Evolutionary conservation across 2,113 vertebrate species (phyloP).

Genomic region (Corythornis madagascariensis): DNA sequence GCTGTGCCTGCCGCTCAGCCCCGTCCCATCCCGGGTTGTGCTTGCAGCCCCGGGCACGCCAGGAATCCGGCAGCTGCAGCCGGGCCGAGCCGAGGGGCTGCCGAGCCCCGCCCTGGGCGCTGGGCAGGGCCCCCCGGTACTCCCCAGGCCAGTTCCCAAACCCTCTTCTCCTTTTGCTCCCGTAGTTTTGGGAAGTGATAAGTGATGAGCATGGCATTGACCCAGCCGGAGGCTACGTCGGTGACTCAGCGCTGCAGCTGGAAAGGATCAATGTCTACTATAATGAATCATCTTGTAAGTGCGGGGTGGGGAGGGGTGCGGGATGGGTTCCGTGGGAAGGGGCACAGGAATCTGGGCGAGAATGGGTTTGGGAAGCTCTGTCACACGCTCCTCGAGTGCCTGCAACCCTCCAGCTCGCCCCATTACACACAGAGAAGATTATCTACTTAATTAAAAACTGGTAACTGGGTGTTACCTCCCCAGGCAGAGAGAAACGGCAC

Average conservation of each 20-base stretch:
- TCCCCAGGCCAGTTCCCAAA: background rate
- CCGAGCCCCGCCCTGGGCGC: background rate
- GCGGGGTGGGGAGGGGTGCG: background rate
- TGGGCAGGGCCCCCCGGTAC: background rate
- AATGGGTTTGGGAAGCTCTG: background rate
- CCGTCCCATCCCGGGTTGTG: background rate
- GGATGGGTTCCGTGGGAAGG: background rate
- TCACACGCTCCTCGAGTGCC: fast-evolving
- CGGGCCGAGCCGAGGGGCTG: background rate
- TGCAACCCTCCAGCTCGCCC: background rate
- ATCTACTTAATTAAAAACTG: background rate
- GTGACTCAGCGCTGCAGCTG: constrained; percentile 89
- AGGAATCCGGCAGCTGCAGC: constrained; percentile 56
- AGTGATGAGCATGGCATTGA: constrained; percentile 93
- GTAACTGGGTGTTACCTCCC: background rate
- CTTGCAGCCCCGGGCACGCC: background rate
- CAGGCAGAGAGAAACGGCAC: background rate
- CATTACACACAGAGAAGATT: background rate
- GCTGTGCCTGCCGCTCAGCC: background rate
- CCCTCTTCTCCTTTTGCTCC: background rate
- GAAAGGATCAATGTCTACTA: constrained; percentile 94
- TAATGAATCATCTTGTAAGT: constrained; percentile 93
- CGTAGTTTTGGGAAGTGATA: constrained; percentile 93
- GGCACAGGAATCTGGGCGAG: background rate
- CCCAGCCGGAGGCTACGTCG: constrained; percentile 87